These are phyloP conservation scores for Aricia artaxerxes DNA, from an alignment of 2,888 invertebrate species.

Conservation along the genomic window DNA sequence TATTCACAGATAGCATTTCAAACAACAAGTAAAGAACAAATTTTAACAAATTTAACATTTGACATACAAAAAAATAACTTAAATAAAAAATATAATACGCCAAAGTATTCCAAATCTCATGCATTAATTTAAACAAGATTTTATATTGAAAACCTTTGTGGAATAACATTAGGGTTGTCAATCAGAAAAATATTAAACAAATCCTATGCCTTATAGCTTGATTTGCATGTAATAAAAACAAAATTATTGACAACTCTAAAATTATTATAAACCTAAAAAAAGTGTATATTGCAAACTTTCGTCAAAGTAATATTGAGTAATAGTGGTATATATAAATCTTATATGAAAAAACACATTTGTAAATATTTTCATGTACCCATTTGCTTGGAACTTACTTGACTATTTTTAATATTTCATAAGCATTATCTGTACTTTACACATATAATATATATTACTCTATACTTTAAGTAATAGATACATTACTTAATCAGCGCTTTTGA, in stretches of 20 bases:
- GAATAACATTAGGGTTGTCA: neutral
- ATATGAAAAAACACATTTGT: slow-evolving; percentile 22
- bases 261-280: neutral
- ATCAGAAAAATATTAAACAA: neutral
- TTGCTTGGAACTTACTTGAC: slow-evolving; percentile 21
- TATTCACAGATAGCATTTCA: neutral
- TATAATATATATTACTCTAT: slow-evolving; percentile 36
- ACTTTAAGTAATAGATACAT: slow-evolving; percentile 30
- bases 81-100: slow-evolving; percentile 21
- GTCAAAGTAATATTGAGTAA: slow-evolving; percentile 14
- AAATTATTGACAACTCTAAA: slow-evolving; percentile 4
- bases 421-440: slow-evolving; percentile 30
- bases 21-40: slow-evolving; percentile 21
- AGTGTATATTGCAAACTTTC: neutral
- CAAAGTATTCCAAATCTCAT: slow-evolving; percentile 1
- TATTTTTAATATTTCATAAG: slow-evolving; percentile 26
- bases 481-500: slow-evolving; percentile 59
- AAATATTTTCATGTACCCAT: slow-evolving; percentile 19
- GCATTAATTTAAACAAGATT: neutral
- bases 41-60: slow-evolving; percentile 23
- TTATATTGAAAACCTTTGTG: neutral
- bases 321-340: slow-evolving; percentile 28
- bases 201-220: neutral
- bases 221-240: neutral
- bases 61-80: slow-evolving; percentile 16